These are phyloP conservation scores for Seriola quinqueradiata DNA, from an alignment of 2,113 vertebrate genomes.

Conservation along the genomic window DNA sequence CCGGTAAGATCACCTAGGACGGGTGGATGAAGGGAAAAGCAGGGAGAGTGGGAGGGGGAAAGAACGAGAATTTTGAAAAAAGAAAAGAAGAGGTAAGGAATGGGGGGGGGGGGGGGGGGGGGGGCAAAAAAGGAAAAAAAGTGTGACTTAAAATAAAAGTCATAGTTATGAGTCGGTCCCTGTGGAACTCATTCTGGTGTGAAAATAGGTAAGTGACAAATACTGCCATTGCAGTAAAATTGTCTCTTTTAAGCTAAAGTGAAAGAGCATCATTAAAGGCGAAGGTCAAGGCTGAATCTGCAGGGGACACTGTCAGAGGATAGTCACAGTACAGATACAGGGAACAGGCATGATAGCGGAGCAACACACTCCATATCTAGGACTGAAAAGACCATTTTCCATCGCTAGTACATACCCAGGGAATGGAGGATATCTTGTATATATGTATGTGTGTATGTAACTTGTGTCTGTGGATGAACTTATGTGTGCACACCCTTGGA, in stretches of 20 bases:
- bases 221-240: constrained; percentile 12
- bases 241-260: constrained; percentile 11
- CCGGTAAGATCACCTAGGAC: constrained; percentile 94
- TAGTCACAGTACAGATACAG: constrained; percentile 37
- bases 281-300: constrained; percentile 52
- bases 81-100: neutral
- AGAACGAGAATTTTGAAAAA: neutral
- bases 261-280: constrained; percentile 13
- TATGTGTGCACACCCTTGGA: constrained; percentile 7
- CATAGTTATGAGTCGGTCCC: neutral
- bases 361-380: constrained; percentile 39
- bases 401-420: constrained; percentile 10
- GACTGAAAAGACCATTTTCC: constrained; percentile 53
- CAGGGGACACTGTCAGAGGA: constrained; percentile 45
- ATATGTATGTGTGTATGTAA: constrained; percentile 1
- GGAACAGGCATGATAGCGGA: constrained; percentile 20
- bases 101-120: too few species aligned
- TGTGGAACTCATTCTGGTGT: neutral
- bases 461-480: constrained; percentile 38
- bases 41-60: neutral
- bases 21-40: neutral
- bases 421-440: constrained; percentile 32
- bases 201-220: neutral
- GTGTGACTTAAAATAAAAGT: neutral
- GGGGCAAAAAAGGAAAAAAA: neutral